phyloP scores from a whole-genome alignment of 1,140 invertebrate genomes.

The Drosophila repletoides region DNA sequence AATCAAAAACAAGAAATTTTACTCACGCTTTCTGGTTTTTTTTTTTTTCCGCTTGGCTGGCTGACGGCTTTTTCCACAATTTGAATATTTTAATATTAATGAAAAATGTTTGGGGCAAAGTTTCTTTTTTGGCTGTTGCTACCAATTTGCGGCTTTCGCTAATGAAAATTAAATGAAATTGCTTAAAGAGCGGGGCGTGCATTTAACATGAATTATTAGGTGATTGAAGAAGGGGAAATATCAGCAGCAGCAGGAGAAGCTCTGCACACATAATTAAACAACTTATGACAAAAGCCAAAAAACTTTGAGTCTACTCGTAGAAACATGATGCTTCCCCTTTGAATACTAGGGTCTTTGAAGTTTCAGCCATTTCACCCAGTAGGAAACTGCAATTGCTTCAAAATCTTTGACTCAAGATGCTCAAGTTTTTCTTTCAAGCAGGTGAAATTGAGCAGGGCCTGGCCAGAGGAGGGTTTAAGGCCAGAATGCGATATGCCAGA shows the following conservation, averaged over 20 bases:
- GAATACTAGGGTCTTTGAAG: slow-evolving; percentile 14
- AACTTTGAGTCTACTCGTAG: slow-evolving; percentile 5
- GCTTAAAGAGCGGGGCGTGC: slow-evolving; percentile 57
- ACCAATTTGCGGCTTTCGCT: slow-evolving; percentile 70
- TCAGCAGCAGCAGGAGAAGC: not conserved
- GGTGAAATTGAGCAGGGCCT: slow-evolving; percentile 13
- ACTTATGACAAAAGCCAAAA: slow-evolving; percentile 29
- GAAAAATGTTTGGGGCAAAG: slow-evolving; percentile 54
- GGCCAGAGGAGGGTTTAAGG: slow-evolving; percentile 1
- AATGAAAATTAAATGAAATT: slow-evolving; percentile 79
- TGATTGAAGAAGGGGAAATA: too few species aligned
- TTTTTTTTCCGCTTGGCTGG: not conserved
- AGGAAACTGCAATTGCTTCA: not conserved
- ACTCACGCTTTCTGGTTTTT: slow-evolving; percentile 3
- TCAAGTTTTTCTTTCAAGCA: slow-evolving; percentile 6
- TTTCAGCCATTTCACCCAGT: not conserved
- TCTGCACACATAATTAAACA: slow-evolving; percentile 48
- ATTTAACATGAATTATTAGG: slow-evolving; percentile 64
- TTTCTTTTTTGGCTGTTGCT: slow-evolving; percentile 45
- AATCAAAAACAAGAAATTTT: slow-evolving; percentile 18
- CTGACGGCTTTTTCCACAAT: slow-evolving; percentile 46
- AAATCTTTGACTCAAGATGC: not conserved
- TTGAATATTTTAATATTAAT: slow-evolving; percentile 81
- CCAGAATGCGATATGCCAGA: slow-evolving; percentile 25
- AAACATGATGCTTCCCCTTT: slow-evolving; percentile 8